phyloP scores from a whole-genome alignment of 1,140 invertebrate genomes.

The Drosophila busckii region DNA sequence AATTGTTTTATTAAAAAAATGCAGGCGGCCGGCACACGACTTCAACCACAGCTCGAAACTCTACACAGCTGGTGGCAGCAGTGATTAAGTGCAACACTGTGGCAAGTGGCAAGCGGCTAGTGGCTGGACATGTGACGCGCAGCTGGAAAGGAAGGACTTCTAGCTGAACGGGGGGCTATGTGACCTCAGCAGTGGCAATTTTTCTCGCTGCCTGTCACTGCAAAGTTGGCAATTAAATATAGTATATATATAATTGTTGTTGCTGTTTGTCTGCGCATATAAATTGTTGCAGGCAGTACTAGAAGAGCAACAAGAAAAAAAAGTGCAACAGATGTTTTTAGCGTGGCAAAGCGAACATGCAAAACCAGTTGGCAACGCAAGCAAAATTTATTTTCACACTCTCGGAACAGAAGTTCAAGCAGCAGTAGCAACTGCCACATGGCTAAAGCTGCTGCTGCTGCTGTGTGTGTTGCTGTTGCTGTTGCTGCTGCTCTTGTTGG shows the following conservation, averaged over 20 bases:
- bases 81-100: conserved; percentile 68
- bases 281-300: conserved; percentile 67
- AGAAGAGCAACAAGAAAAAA: conserved; percentile 36
- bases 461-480: conserved; percentile 27
- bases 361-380: conserved; percentile 56
- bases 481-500: conserved; percentile 18
- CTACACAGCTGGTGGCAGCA: conserved; percentile 46
- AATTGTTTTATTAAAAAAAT: conserved; percentile 19
- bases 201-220: conserved; percentile 63
- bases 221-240: conserved; percentile 76
- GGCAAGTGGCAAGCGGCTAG: conserved; percentile 4
- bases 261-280: conserved; percentile 32
- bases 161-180: conserved; percentile 4
- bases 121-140: conserved; percentile 40
- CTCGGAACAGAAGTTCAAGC: too few species aligned
- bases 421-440: conserved; percentile 69
- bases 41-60: conserved; percentile 18
- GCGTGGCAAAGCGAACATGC: conserved; percentile 41
- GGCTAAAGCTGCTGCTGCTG: conserved; percentile 30
- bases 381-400: conserved; percentile 76
- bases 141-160: conserved; percentile 25
- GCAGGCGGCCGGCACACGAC: conserved; percentile 2
- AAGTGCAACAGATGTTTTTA: conserved; percentile 67
- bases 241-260: conserved; percentile 23
- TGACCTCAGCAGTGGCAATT: conserved; percentile 49